Conservation (phyloP, 2,888 invertebrate species). For the Drosophila nr. fundita region DNA sequence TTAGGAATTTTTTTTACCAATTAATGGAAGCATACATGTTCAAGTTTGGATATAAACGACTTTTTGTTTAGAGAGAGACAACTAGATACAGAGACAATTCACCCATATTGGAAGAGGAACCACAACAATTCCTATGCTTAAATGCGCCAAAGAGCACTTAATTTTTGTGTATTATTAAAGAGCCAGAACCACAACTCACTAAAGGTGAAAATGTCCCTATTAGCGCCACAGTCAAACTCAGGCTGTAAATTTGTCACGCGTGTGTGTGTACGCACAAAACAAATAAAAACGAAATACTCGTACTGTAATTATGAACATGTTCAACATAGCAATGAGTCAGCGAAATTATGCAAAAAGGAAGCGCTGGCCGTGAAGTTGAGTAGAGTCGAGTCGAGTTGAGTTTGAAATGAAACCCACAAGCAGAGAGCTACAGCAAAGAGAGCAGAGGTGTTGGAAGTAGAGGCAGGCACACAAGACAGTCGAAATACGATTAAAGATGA, state of each 20-base stretch:
- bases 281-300: conserved; percentile 24
- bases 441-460: conserved; percentile 22
- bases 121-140: neutral
- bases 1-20: neutral
- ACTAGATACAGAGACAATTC: neutral
- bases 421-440: conserved; percentile 9
- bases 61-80: neutral
- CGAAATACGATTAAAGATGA: conserved; percentile 48
- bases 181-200: neutral
- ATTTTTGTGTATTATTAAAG: neutral
- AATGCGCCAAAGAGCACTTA: neutral
- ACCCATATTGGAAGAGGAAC: neutral
- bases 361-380: conserved; percentile 48
- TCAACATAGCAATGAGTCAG: conserved; percentile 62
- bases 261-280: conserved; percentile 38
- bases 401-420: conserved; percentile 52
- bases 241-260: conserved; percentile 20
- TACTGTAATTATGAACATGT: conserved; percentile 41
- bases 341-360: conserved; percentile 64
- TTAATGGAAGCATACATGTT: neutral
- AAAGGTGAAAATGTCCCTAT: conserved; percentile 28
- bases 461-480: conserved; percentile 35
- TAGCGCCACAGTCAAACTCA: conserved; percentile 42
- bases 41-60: neutral
- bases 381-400: conserved; percentile 5